These are phyloP conservation scores for Hemicordylus capensis DNA, from an alignment of 2,113 vertebrate species.

Conservation along the genomic window DNA sequence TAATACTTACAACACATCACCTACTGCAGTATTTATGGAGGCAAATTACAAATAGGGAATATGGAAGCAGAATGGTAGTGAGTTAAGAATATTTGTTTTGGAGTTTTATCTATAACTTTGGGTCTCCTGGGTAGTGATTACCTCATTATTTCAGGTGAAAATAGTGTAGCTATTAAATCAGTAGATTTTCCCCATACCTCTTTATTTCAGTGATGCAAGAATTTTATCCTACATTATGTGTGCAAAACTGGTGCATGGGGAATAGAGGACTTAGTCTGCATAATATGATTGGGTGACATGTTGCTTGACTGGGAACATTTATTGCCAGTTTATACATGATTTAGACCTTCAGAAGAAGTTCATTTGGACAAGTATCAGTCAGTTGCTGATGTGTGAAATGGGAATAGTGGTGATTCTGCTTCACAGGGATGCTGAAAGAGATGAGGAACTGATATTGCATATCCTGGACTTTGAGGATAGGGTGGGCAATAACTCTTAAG, in stretches of 20 bases:
- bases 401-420: neutral
- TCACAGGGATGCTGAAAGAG: neutral
- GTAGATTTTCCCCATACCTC: neutral
- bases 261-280: neutral
- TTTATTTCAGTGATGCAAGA: neutral
- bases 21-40: neutral
- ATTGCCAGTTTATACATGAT: neutral
- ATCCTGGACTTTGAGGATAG: neutral
- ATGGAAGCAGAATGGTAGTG: neutral
- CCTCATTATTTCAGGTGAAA: neutral
- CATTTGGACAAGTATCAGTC: neutral
- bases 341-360: neutral
- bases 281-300: neutral
- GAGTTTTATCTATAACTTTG: neutral
- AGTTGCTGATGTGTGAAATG: neutral
- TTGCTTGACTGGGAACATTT: neutral
- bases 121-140: neutral
- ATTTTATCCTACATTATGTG: neutral
- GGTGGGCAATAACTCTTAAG: neutral
- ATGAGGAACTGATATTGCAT: no score
- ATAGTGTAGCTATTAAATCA: neutral
- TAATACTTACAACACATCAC: neutral
- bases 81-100: neutral
- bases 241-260: neutral
- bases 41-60: neutral